A percentile compares a stretch with the other conserved stretches of the same genome.
Conservation (phyloP, 2,888 invertebrate genomes). For the Athripsodes cinereus region DNA sequence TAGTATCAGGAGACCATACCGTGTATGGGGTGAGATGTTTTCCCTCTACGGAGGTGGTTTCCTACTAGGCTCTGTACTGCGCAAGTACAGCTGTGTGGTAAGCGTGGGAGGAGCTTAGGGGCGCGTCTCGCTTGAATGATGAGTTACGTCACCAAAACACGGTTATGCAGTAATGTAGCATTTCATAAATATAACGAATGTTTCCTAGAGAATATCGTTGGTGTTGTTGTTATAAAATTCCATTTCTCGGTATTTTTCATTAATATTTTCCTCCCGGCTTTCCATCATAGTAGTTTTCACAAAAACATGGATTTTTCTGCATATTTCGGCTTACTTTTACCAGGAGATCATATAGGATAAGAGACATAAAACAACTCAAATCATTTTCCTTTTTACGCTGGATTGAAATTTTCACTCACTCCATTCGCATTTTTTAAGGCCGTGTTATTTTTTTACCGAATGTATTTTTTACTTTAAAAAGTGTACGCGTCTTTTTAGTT, state of each 20-base stretch:
- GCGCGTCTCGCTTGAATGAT: conserved; percentile 5
- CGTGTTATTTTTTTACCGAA: conserved; percentile 1
- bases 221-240: conserved; percentile 11
- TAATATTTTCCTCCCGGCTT: conserved; percentile 19
- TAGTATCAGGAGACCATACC: conserved; percentile 18
- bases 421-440: background rate
- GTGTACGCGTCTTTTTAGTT: conserved; percentile 12
- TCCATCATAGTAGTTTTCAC: conserved; percentile 32
- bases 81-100: conserved; percentile 2
- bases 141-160: conserved; percentile 9
- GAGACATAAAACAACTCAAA: conserved; percentile 4
- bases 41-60: background rate
- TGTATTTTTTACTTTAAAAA: conserved; percentile 10
- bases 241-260: conserved; percentile 4
- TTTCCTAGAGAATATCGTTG: background rate
- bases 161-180: conserved; percentile 18
- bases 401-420: background rate
- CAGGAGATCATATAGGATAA: conserved; percentile 31
- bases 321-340: conserved; percentile 39
- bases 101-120: conserved; percentile 3
- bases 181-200: background rate
- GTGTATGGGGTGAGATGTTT: background rate
- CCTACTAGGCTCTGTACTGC: conserved; percentile 1
- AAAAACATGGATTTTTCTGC: conserved; percentile 47
- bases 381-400: conserved; percentile 2